These are phyloP conservation scores for Nysson spinosus DNA, from an alignment of 2,888 invertebrate species.

Conservation along the genomic window DNA sequence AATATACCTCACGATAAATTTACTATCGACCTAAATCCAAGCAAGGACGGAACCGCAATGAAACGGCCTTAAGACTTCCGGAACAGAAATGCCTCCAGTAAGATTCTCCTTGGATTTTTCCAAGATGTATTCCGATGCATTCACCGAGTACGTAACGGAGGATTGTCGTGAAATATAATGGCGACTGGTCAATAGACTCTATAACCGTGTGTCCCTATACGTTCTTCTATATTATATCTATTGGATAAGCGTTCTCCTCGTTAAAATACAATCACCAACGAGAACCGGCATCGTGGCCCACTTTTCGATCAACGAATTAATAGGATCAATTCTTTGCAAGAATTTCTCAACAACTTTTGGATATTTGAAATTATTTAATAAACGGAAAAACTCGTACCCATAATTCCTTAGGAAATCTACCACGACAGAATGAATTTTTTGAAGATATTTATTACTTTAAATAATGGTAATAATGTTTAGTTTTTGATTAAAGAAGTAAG, in stretches of 20 bases:
- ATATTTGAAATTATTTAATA: too few species aligned
- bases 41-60: background rate
- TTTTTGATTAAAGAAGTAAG: too few species aligned
- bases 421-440: too few species aligned
- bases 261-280: slow-evolving; percentile 20
- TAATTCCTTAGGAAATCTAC: too few species aligned
- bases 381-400: too few species aligned
- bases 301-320: too few species aligned
- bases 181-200: slow-evolving; percentile 3
- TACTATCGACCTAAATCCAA: background rate
- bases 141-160: slow-evolving; percentile 9
- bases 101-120: slow-evolving; percentile 3
- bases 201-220: too few species aligned
- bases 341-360: too few species aligned
- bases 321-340: too few species aligned
- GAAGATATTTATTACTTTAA: too few species aligned
- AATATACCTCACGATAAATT: slow-evolving; percentile 2
- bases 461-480: too few species aligned
- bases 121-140: background rate
- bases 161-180: slow-evolving; percentile 24
- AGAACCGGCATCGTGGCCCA: too few species aligned
- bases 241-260: slow-evolving; percentile 18
- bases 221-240: slow-evolving; percentile 18
- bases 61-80: background rate
- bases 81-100: background rate